Conservation (phyloP, 2,888 invertebrate species). For the Leptopilina myrica region DNA sequence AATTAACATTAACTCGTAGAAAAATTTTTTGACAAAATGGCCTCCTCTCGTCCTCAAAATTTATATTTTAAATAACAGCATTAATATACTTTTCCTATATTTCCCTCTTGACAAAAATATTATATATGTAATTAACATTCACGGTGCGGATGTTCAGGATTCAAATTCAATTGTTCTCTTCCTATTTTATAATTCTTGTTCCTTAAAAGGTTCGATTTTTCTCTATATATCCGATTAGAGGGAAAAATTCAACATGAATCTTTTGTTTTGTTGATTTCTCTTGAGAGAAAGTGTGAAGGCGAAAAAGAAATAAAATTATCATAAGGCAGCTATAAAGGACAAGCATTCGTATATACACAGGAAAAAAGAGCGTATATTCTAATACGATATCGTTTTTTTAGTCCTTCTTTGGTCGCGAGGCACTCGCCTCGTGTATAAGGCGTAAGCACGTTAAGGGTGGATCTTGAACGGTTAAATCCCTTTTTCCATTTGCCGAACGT, state of each 20-base stretch:
- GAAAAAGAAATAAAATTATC: slow-evolving; percentile 66
- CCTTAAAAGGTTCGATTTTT: too few relatives aligned
- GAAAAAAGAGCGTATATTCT: slow-evolving; percentile 63
- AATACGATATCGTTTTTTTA: slow-evolving; percentile 65
- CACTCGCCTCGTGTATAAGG: slow-evolving; percentile 45
- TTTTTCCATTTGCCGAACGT: slow-evolving; percentile 55
- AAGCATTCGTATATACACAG: slow-evolving; percentile 59
- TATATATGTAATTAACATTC: too few relatives aligned
- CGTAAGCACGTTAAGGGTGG: slow-evolving; percentile 69
- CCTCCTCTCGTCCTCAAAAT: slow-evolving; percentile 47
- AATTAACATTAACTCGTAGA: slow-evolving; percentile 74
- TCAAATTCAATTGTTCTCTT: too few relatives aligned
- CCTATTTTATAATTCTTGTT: too few relatives aligned
- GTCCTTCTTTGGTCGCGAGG: slow-evolving; percentile 52
- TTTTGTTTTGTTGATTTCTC: too few relatives aligned
- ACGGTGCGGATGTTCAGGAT: too few relatives aligned
- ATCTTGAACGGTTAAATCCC: slow-evolving; percentile 52
- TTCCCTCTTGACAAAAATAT: too few relatives aligned
- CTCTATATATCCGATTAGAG: too few relatives aligned
- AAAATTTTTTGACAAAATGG: slow-evolving; percentile 70
- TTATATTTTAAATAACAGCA: neutral
- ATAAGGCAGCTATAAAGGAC: slow-evolving; percentile 68
- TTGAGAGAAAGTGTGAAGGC: slow-evolving; percentile 43
- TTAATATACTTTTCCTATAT: neutral
- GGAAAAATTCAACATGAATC: too few relatives aligned